Percentiles rank a stretch among this genome's conserved stretches.
Evolutionary conservation across 2,797 vertebrate species (phyloP).

Genomic region (Bucorvus abyssinicus): DNA sequence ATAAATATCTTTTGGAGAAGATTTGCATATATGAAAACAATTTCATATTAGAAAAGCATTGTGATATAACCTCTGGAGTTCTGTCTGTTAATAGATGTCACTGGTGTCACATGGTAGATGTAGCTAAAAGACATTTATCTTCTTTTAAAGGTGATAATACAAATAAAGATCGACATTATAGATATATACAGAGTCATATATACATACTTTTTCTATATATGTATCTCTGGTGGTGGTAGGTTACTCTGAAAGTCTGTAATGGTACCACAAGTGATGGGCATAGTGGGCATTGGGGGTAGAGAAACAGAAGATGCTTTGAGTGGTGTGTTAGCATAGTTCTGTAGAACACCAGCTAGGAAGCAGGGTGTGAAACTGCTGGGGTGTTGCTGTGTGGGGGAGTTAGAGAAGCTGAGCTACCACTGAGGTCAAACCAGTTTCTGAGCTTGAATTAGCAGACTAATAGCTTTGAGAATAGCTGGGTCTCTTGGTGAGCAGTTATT

Average conservation of each 20-base stretch:
- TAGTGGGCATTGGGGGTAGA: background rate
- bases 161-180: background rate
- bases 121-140: background rate
- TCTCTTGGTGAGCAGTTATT: background rate
- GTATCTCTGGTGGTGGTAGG: background rate
- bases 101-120: background rate
- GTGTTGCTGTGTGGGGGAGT: background rate
- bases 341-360: background rate
- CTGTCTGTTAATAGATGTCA: background rate
- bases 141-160: background rate
- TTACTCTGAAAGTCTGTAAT: background rate
- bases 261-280: background rate
- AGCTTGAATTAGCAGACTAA: background rate
- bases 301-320: background rate
- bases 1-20: background rate
- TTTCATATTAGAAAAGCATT: background rate
- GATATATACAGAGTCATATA: rapidly evolving
- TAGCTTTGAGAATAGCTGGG: background rate
- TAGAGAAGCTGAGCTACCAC: background rate
- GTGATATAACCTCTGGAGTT: background rate
- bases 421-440: background rate
- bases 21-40: background rate
- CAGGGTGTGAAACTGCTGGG: background rate
- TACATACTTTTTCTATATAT: rapidly evolving
- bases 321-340: background rate